Evolutionary conservation across 2,797 vertebrate genomes (phyloP).

Genomic region (Artibeus lituratus): DNA sequence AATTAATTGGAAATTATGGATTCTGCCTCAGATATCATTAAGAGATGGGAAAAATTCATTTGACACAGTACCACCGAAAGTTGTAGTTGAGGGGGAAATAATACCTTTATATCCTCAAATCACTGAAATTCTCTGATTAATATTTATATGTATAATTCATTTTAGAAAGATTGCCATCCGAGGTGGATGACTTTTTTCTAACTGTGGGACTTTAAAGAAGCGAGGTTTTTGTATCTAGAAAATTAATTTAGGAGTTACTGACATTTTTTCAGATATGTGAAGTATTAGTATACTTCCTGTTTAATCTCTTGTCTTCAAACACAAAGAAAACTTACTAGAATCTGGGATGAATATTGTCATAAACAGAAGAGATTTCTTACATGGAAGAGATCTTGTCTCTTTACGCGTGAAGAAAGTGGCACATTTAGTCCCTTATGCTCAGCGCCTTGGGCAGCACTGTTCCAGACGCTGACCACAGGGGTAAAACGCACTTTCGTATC

Average conservation of each 20-base stretch:
- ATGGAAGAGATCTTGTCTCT: neutral
- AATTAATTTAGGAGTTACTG: neutral
- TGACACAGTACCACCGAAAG: neutral
- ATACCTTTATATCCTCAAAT: neutral
- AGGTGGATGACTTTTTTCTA: neutral
- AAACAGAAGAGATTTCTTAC: neutral
- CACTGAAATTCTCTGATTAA: neutral
- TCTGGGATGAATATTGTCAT: neutral
- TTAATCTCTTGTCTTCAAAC: neutral
- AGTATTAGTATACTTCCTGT: neutral
- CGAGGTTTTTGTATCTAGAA: neutral
- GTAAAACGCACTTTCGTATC: neutral
- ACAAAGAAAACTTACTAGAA: neutral
- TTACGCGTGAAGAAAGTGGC: neutral
- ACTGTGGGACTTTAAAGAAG: neutral
- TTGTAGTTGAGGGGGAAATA: neutral
- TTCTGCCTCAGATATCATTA: neutral
- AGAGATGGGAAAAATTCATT: neutral
- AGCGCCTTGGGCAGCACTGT: neutral
- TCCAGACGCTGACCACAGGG: neutral
- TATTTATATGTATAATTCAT: neutral
- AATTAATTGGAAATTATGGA: neutral
- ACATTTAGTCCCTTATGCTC: neutral
- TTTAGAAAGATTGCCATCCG: neutral
- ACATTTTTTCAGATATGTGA: neutral